Conservation (phyloP, 2,113 vertebrate genomes). For the Oryzias curvinotus region DNA sequence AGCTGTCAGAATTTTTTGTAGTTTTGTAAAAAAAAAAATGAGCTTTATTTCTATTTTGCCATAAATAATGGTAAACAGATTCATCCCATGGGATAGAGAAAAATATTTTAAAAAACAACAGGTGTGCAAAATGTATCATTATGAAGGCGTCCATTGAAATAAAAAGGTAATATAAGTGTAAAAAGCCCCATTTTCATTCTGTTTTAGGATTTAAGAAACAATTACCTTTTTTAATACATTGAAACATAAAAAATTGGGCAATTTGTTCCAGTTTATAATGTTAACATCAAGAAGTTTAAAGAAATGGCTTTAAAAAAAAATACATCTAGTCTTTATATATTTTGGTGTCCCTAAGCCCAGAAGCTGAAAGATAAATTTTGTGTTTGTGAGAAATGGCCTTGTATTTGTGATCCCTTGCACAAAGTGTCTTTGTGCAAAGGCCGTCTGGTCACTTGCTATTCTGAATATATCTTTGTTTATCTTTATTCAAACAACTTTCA, state of each 20-base stretch:
- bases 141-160: not conserved
- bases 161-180: not conserved
- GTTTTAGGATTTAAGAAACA: slow-evolving; percentile 57
- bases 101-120: not conserved
- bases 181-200: slow-evolving; percentile 39
- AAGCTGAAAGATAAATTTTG: too few relatives aligned
- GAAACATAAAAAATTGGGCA: slow-evolving; percentile 81
- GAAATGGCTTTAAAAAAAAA: slow-evolving; percentile 67
- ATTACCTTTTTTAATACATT: slow-evolving; percentile 81
- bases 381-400: too few relatives aligned
- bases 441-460: too few relatives aligned
- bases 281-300: slow-evolving; percentile 76
- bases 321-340: too few relatives aligned
- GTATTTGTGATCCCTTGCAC: too few relatives aligned
- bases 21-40: too few relatives aligned
- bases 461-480: too few relatives aligned
- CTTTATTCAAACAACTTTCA: too few relatives aligned
- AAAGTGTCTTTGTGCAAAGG: too few relatives aligned
- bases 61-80: not conserved
- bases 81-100: not conserved
- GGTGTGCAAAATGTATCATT: not conserved
- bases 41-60: not conserved
- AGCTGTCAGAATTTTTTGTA: not conserved
- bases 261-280: slow-evolving; percentile 80
- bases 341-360: too few relatives aligned